Evolutionary conservation across 1,140 invertebrate genomes (phyloP), one percentile per base, ranked within the genome.

Genomic region (Atta cephalotes): DNA sequence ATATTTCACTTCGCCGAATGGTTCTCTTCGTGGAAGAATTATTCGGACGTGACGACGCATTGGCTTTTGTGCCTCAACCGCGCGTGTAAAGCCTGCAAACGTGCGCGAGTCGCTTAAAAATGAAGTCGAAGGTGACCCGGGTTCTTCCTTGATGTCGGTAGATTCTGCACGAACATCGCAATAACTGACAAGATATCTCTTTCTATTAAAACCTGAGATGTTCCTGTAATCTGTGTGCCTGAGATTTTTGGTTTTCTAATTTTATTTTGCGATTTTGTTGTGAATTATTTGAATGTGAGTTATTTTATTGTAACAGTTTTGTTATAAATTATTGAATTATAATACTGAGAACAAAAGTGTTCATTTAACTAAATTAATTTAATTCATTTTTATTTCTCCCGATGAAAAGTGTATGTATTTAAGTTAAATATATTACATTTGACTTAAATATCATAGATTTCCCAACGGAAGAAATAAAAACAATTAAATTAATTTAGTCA

Each of bases 91-190:
- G 7, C 31, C 7, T 45, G 56, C 56, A n/a, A 76, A 49, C 45
- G 18, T 63, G 21, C 12, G 45, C 58, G 31, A 62, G 31, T n/a
- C 39, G 45, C 7, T 78, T 78, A 85, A 85, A 85, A 79, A 58
- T 78, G 49, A 21, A 66, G 63, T 56, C 60, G 72, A 85, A 78
- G 72, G 45, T n/a, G 72, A 85, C 82, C 60, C 28, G 72, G 58
- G 25, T 85, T 12, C 45, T 39, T 77, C 18, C 14, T 51, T 14
- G 66, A 3, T 28, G 35, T 31, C 31, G 56, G 58, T 28, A 82
- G 45, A 39, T 31, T 77, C 25, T 45, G 31, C 51, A 49, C 49
- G 21, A 77, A 74, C 14, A n/a, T 16, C 28, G 28, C 80, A 45
- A 74, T 12, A 12, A 68, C 10, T 45, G 35, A 35, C n/a, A 14